Conservation (phyloP, 92 coral and sea anemone species). For the Porites rus region DNA sequence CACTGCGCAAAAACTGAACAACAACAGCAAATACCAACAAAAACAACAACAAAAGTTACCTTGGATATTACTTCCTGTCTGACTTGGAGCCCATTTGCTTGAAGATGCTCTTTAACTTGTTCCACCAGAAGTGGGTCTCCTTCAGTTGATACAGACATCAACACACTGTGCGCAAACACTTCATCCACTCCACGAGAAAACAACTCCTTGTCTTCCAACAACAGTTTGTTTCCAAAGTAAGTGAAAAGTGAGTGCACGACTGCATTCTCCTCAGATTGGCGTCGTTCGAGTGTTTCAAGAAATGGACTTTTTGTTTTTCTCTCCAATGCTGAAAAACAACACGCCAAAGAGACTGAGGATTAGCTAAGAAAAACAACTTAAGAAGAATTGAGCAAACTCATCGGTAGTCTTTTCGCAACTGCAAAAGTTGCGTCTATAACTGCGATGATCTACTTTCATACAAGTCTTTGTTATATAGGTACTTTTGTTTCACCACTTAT, state of each 20-base stretch:
- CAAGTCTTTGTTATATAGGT: no score
- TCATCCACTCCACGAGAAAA: constrained; percentile 83
- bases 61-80: constrained; percentile 84
- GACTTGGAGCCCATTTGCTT: constrained; percentile 84
- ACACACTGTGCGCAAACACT: constrained; percentile 92
- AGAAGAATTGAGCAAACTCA: background rate
- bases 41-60: constrained; percentile 39
- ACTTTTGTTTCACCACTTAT: no score
- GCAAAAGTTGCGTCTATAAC: no score
- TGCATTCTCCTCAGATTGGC: constrained; percentile 91
- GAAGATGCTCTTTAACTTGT: constrained; percentile 85
- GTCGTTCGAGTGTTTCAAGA: constrained; percentile 87
- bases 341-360: background rate
- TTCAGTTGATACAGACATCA: constrained; percentile 80
- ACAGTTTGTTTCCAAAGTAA: constrained; percentile 80
- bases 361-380: background rate
- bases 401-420: no score
- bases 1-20: no score
- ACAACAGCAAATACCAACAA: no score
- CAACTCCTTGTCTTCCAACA: constrained; percentile 67
- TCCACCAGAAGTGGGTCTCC: constrained; percentile 78
- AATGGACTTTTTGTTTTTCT: constrained; percentile 73
- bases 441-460: no score
- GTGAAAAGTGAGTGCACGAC: constrained; percentile 85
- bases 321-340: constrained; percentile 21